Conservation (phyloP, 2,888 invertebrate species). For the Taphrorychus bicolor region DNA sequence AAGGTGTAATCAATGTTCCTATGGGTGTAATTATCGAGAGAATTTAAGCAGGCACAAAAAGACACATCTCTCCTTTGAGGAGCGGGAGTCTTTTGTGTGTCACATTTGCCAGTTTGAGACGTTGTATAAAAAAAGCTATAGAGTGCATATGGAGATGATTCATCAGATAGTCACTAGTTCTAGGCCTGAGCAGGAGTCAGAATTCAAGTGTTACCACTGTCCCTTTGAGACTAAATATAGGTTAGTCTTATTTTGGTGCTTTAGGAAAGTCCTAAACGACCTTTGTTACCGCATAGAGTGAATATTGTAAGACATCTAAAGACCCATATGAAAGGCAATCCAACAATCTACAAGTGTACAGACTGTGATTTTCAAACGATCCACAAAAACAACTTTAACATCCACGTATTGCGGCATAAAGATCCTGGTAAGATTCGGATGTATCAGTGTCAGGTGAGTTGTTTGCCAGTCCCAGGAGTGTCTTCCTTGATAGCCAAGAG, state of each 20-base stretch:
- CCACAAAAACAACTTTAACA: conserved; percentile 30
- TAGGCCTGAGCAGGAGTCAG: background rate
- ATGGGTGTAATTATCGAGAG: conserved; percentile 25
- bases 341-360: conserved; percentile 16
- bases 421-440: conserved; percentile 27
- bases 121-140: conserved; percentile 23
- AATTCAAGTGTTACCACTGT: conserved; percentile 29
- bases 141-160: conserved; percentile 30
- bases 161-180: conserved; percentile 3
- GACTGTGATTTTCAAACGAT: conserved; percentile 29
- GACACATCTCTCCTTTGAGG: conserved; percentile 19
- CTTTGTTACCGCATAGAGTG: too few species aligned
- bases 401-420: conserved; percentile 29
- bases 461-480: background rate
- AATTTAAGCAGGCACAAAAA: conserved; percentile 30
- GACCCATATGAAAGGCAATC: conserved; percentile 26
- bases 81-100: conserved; percentile 23
- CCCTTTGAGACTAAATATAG: conserved; percentile 28
- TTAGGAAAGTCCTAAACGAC: background rate
- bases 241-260: background rate
- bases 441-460: conserved; percentile 22
- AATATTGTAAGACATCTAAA: conserved; percentile 27
- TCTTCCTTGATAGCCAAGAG: too few species aligned
- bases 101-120: conserved; percentile 21
- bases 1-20: conserved; percentile 30